These are phyloP conservation scores for Otis tarda DNA, from an alignment of 2,113 vertebrate species.

Conservation along the genomic window DNA sequence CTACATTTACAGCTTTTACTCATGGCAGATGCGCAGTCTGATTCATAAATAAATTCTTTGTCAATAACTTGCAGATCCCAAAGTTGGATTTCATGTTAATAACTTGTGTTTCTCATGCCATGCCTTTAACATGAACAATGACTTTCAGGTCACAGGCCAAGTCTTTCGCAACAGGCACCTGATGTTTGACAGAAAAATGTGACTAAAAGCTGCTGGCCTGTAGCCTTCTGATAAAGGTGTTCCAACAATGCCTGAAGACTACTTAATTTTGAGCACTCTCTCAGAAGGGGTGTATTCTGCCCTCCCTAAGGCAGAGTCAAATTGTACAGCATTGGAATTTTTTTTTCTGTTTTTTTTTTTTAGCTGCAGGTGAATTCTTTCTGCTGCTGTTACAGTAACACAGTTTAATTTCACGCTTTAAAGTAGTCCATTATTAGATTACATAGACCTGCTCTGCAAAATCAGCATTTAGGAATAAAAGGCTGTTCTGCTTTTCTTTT, in stretches of 20 bases:
- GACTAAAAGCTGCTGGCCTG: neutral
- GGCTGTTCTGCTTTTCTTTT: neutral
- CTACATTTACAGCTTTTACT: neutral
- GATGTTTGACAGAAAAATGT: neutral
- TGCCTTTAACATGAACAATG: neutral
- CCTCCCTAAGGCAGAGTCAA: neutral
- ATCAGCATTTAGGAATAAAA: neutral
- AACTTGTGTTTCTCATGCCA: neutral
- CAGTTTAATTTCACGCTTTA: neutral
- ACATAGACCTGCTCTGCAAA: neutral
- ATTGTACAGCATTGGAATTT: neutral
- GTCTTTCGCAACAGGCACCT: neutral
- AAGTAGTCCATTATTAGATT: neutral
- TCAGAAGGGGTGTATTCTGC: neutral
- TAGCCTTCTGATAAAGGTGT: neutral
- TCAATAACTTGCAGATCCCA: neutral
- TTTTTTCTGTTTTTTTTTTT: neutral
- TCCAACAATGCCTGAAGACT: neutral
- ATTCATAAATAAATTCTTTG: neutral
- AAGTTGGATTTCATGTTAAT: neutral
- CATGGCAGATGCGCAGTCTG: neutral
- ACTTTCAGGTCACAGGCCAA: neutral
- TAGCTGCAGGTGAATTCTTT: neutral
- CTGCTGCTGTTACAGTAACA: neutral
- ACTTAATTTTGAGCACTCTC: accelerated